Evolutionary conservation across 1,140 invertebrate genomes (phyloP).

Genomic region (Drosophila rufa): DNA sequence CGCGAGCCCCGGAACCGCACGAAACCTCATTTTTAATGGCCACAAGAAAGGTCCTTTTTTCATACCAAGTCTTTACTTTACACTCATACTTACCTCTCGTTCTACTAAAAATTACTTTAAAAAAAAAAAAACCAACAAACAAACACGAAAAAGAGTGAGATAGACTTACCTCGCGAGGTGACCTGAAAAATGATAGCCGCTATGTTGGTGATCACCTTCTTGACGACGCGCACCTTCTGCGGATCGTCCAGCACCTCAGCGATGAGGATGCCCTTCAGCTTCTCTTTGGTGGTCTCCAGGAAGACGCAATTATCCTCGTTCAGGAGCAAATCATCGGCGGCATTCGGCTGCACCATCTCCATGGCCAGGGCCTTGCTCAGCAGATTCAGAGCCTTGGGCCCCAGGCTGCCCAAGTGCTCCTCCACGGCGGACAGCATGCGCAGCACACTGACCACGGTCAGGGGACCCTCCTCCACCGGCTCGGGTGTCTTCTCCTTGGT

Average conservation of each 20-base stretch:
- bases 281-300: constrained; percentile 93
- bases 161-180: constrained; percentile 85
- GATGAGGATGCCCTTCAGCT: constrained; percentile 92
- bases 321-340: constrained; percentile 90
- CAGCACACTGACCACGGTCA: constrained; percentile 89
- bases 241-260: constrained; percentile 89
- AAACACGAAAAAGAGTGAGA: not conserved
- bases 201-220: constrained; percentile 87
- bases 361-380: constrained; percentile 90
- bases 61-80: not conserved
- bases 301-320: constrained; percentile 90
- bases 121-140: constrained; percentile 3
- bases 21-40: constrained; percentile 1
- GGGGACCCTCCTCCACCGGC: constrained; percentile 70
- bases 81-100: constrained; percentile 23
- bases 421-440: constrained; percentile 92
- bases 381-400: constrained; percentile 91
- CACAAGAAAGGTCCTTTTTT: not conserved
- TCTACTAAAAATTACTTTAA: not conserved
- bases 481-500: constrained; percentile 42
- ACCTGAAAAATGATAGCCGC: constrained; percentile 89
- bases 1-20: not conserved
- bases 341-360: constrained; percentile 89
- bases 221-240: constrained; percentile 83
- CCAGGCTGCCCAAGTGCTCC: constrained; percentile 91